Evolutionary conservation across 2,888 invertebrate species (phyloP).

Genomic region (Camptogramma bilineatum): DNA sequence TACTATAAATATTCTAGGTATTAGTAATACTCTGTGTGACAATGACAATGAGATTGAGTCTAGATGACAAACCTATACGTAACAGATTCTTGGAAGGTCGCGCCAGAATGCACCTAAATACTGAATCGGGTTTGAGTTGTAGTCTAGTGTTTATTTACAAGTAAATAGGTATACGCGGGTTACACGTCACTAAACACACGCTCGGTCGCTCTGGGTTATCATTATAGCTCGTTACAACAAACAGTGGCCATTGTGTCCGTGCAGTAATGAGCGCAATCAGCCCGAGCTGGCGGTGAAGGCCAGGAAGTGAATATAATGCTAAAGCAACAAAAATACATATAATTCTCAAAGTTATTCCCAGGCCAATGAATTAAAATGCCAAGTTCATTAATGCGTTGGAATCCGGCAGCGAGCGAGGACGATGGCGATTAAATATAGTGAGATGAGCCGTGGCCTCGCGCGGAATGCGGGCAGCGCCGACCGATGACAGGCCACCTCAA

Average conservation of each 20-base stretch:
- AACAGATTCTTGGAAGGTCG: no score
- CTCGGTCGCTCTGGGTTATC: no score
- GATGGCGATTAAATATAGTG: not conserved
- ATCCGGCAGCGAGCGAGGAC: constrained; percentile 6
- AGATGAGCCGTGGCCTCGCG: not conserved
- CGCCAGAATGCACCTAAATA: no score
- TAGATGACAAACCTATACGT: no score
- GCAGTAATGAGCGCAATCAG: no score
- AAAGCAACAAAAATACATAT: not conserved
- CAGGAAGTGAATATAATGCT: not conserved
- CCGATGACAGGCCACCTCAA: not conserved
- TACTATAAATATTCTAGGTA: no score
- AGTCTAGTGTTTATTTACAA: no score
- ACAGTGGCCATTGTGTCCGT: not conserved
- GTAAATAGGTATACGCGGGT: no score
- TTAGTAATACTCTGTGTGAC: no score
- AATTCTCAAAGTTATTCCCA: not conserved
- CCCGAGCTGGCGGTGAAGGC: not conserved
- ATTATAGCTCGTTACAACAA: not conserved
- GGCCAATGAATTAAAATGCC: constrained; percentile 3
- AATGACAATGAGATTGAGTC: no score
- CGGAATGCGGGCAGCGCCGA: not conserved
- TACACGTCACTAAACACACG: no score
- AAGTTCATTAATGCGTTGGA: not conserved
- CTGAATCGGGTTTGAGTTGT: no score